Evolutionary conservation across 2,113 vertebrate genomes (phyloP).

Genomic region (Lagopus muta): DNA sequence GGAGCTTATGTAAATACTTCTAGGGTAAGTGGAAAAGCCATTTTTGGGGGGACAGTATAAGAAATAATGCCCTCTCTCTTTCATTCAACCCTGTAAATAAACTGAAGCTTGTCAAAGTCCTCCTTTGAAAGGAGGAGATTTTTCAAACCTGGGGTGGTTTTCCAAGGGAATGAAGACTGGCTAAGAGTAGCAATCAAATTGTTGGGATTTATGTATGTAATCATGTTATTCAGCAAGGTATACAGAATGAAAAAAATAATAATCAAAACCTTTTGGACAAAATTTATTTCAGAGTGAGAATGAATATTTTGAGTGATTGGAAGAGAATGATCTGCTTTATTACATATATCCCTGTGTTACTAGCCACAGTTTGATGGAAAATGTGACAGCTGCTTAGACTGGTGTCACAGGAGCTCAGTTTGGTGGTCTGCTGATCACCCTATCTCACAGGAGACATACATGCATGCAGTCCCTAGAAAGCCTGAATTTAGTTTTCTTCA

Average conservation of each 20-base stretch:
- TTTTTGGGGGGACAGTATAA: neutral
- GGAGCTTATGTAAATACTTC: neutral
- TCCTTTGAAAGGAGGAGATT: rapidly evolving
- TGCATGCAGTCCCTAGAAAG: neutral
- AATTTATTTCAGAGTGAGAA: neutral
- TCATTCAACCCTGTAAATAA: neutral
- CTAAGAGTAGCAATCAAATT: neutral
- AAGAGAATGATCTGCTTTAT: neutral
- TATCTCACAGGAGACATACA: neutral
- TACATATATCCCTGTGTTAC: neutral
- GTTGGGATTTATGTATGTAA: neutral
- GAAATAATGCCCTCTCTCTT: neutral
- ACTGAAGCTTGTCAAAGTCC: neutral
- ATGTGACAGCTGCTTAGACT: neutral
- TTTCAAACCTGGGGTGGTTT: neutral
- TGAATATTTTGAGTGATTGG: rapidly evolving
- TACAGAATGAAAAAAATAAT: neutral
- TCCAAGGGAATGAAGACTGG: neutral
- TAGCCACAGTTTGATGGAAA: neutral
- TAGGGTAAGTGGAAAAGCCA: neutral
- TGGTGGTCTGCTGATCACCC: neutral
- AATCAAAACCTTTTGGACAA: neutral
- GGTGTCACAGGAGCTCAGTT: neutral
- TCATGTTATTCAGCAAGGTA: neutral
- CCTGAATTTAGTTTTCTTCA: neutral